Conservation (phyloP, 2,797 vertebrate species). For the Triplophysa yarkandensis region DNA sequence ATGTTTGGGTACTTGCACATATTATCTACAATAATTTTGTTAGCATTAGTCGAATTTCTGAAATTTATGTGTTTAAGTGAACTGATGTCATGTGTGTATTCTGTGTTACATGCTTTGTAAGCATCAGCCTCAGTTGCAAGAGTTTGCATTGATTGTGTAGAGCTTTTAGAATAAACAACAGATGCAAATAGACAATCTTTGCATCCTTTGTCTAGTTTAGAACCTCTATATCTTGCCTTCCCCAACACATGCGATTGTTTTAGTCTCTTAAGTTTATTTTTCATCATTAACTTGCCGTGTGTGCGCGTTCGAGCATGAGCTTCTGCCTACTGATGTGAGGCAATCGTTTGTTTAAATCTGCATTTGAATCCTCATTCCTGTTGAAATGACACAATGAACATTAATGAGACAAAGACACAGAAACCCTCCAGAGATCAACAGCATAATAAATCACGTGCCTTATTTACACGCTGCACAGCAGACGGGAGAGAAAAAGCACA, state of each 20-base stretch:
- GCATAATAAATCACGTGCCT: constrained; percentile 26
- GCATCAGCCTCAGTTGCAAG: not conserved
- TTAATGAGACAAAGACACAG: constrained; percentile 40
- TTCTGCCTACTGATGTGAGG: constrained; percentile 25
- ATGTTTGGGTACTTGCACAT: constrained; percentile 48
- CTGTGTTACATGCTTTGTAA: not conserved
- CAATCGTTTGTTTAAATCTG: constrained; percentile 22
- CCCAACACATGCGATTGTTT: not conserved
- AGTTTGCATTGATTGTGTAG: not conserved
- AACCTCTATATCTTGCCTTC: not conserved
- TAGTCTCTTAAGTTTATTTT: constrained; percentile 20
- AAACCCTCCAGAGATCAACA: constrained; percentile 21
- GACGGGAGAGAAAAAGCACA: not conserved
- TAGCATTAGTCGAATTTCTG: constrained; percentile 26
- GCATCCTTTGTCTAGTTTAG: not conserved
- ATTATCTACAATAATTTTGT: not conserved
- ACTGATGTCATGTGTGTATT: constrained; percentile 28
- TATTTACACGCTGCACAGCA: not conserved
- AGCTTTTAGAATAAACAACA: too few relatives aligned
- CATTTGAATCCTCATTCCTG: constrained; percentile 19
- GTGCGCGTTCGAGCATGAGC: constrained; percentile 26
- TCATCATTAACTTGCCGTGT: not conserved
- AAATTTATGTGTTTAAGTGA: constrained; percentile 66
- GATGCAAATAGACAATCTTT: too few relatives aligned
- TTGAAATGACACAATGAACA: constrained; percentile 20